phyloP scores from a whole-genome alignment of 2,113 vertebrate genomes.

The Burhinus bistriatus region DNA sequence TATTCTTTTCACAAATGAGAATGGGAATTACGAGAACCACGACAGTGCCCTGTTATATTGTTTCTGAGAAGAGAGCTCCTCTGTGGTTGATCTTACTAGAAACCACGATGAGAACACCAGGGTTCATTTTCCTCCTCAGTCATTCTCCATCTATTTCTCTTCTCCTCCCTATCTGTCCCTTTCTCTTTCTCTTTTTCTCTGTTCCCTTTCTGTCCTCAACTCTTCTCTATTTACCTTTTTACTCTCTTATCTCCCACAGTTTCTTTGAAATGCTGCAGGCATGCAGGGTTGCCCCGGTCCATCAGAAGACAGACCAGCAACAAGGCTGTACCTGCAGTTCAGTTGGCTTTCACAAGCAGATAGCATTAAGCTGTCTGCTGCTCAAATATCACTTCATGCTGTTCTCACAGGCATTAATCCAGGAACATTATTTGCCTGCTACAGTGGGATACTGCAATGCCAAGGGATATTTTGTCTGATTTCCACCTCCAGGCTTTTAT shows the following conservation, averaged over 20 bases:
- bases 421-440: background rate
- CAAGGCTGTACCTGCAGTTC: background rate
- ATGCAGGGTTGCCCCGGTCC: background rate
- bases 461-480: background rate
- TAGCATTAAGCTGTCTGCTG: background rate
- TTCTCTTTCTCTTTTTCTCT: background rate
- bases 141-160: background rate
- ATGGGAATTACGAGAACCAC: background rate
- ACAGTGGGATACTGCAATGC: background rate
- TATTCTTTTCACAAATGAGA: background rate
- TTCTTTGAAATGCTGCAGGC: background rate
- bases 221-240: background rate
- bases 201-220: background rate
- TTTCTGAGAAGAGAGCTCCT: conserved; percentile 42
- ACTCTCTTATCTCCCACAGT: background rate
- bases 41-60: background rate
- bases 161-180: background rate
- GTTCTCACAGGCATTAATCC: background rate
- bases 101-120: background rate
- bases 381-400: background rate
- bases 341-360: background rate
- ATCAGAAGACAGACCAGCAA: background rate
- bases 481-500: conserved; percentile 23
- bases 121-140: background rate
- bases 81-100: conserved; percentile 34